Conservation (phyloP, 2,888 invertebrate species). For the Malachius bipustulatus region DNA sequence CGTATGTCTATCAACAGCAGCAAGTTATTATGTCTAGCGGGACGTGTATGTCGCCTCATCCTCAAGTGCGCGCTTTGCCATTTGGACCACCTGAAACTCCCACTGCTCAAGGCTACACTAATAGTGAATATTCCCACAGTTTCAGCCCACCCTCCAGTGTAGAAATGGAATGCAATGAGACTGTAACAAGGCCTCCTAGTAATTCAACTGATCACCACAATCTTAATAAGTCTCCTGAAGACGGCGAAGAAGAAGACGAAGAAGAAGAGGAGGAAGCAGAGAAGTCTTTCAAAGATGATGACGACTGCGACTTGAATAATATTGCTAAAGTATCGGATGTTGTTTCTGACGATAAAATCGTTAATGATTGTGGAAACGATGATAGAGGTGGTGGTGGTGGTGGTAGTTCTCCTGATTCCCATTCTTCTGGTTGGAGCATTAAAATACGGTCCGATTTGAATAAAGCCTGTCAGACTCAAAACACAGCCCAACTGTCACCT, state of each 20-base stretch:
- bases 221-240: no score
- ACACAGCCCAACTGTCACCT: slow-evolving; percentile 14
- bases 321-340: slow-evolving; percentile 10
- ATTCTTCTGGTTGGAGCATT: slow-evolving; percentile 17
- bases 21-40: slow-evolving; percentile 41
- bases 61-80: slow-evolving; percentile 26
- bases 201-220: no score
- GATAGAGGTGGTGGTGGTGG: neutral
- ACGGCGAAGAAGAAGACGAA: slow-evolving; percentile 12
- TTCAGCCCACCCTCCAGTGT: neutral
- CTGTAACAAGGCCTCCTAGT: neutral
- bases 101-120: slow-evolving; percentile 3
- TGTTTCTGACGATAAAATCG: slow-evolving; percentile 16
- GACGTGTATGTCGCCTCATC: slow-evolving; percentile 31
- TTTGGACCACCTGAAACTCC: slow-evolving; percentile 20
- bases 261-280: slow-evolving; percentile 32
- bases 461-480: slow-evolving; percentile 36
- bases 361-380: no score
- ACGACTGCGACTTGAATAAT: slow-evolving; percentile 2
- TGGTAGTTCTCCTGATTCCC: slow-evolving; percentile 10
- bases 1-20: slow-evolving; percentile 44
- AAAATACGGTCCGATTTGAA: slow-evolving; percentile 31
- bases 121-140: slow-evolving; percentile 3
- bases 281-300: slow-evolving; percentile 17
- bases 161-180: neutral